These are phyloP conservation scores for Crotalus viridis DNA, from an alignment of 2,113 vertebrate species.

Conservation along the genomic window DNA sequence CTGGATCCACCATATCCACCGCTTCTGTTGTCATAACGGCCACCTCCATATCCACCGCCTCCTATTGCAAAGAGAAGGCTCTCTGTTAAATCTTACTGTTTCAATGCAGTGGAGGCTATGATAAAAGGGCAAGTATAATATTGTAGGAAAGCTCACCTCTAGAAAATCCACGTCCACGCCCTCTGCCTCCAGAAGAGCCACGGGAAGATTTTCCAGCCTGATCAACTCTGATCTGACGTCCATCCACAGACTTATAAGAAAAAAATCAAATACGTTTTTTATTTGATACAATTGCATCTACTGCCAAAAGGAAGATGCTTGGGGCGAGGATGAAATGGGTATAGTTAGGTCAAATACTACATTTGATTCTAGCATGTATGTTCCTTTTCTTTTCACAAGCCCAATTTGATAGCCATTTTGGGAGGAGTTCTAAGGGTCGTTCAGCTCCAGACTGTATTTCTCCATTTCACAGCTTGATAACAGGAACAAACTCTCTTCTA, in stretches of 20 bases:
- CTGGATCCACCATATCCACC: constrained; percentile 68
- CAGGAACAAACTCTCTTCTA: background rate
- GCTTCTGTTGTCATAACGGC: constrained; percentile 71
- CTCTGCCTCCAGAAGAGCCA: constrained; percentile 71
- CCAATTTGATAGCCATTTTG: background rate
- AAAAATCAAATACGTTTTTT: background rate
- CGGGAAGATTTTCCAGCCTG: constrained; percentile 82
- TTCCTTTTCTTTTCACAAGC: background rate
- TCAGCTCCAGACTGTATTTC: background rate
- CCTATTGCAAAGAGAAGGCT: constrained; percentile 33
- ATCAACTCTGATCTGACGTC: constrained; percentile 82
- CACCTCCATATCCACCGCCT: constrained; percentile 68
- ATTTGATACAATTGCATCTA: background rate
- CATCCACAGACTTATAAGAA: constrained; percentile 78
- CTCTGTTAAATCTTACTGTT: background rate
- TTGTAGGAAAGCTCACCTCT: constrained; percentile 64
- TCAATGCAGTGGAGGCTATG: background rate
- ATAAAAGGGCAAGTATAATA: background rate
- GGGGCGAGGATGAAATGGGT: background rate
- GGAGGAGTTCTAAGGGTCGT: background rate
- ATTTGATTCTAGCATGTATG: background rate
- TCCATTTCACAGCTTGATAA: background rate
- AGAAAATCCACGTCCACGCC: constrained; percentile 74
- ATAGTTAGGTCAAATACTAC: background rate
- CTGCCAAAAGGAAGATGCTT: background rate